phyloP scores from a whole-genome alignment of 2,888 invertebrate genomes.

The Axea sp. region DNA sequence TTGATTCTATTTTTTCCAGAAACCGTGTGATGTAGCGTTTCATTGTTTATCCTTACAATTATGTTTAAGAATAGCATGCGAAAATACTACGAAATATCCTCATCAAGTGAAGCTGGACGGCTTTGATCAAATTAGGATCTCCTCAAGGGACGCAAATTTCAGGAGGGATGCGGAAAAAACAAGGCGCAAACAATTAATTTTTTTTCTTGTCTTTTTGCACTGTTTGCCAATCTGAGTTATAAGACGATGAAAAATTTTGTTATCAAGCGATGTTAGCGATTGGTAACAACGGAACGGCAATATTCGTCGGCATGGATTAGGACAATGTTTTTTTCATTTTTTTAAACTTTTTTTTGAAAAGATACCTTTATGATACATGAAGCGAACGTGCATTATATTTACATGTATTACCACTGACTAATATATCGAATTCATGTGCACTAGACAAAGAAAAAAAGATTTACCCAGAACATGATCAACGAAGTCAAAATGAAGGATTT shows the following conservation, averaged over 20 bases:
- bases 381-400: constrained; percentile 55
- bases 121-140: constrained; percentile 79
- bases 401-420: constrained; percentile 52
- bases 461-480: constrained; percentile 21
- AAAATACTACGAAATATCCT: constrained; percentile 78
- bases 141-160: constrained; percentile 75
- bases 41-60: constrained; percentile 53
- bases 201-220: background rate
- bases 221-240: constrained; percentile 2
- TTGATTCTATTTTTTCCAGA: too few species aligned
- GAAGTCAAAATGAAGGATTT: constrained; percentile 28
- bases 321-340: constrained; percentile 31
- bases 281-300: constrained; percentile 16
- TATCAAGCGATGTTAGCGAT: constrained; percentile 1
- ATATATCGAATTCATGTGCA: constrained; percentile 42
- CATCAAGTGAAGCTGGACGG: constrained; percentile 79
- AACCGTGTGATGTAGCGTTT: too few species aligned
- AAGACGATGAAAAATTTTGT: background rate
- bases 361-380: constrained; percentile 48
- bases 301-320: constrained; percentile 55
- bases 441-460: constrained; percentile 20
- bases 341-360: constrained; percentile 14
- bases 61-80: constrained; percentile 73
- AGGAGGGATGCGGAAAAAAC: constrained; percentile 59
- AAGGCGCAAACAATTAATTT: constrained; percentile 42